Conservation (phyloP, 2,888 invertebrate genomes). For the Choristoneura rosaceana region DNA sequence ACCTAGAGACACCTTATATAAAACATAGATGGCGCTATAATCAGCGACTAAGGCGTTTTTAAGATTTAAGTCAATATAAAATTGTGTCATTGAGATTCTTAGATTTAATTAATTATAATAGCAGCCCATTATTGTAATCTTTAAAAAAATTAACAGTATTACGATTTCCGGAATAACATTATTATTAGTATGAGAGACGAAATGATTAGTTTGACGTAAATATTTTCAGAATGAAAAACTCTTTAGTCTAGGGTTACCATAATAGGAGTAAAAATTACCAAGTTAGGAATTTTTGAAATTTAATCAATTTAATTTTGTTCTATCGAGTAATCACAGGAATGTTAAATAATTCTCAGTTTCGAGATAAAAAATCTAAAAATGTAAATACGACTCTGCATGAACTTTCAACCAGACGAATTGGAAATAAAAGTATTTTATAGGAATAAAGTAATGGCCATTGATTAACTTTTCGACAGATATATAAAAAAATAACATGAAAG, state of each 20-base stretch:
- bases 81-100: background rate
- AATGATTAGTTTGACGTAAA: background rate
- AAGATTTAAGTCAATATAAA: background rate
- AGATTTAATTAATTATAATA: background rate
- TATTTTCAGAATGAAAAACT: slow-evolving; percentile 7
- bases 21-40: slow-evolving; percentile 19
- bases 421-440: background rate
- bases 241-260: slow-evolving; percentile 6
- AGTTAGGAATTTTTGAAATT: background rate
- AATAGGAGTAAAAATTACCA: slow-evolving; percentile 1
- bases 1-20: background rate
- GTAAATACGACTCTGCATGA: background rate
- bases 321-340: background rate
- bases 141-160: background rate
- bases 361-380: background rate
- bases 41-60: slow-evolving; percentile 18
- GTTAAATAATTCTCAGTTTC: background rate
- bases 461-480: slow-evolving; percentile 45
- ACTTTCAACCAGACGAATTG: background rate
- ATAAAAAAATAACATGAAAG: slow-evolving; percentile 46
- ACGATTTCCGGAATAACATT: no score
- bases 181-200: no score
- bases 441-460: slow-evolving; percentile 40
- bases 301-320: no score
- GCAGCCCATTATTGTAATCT: background rate